Evolutionary conservation across 2,113 vertebrate genomes (phyloP).

Genomic region (Phalacrocorax aristotelis): DNA sequence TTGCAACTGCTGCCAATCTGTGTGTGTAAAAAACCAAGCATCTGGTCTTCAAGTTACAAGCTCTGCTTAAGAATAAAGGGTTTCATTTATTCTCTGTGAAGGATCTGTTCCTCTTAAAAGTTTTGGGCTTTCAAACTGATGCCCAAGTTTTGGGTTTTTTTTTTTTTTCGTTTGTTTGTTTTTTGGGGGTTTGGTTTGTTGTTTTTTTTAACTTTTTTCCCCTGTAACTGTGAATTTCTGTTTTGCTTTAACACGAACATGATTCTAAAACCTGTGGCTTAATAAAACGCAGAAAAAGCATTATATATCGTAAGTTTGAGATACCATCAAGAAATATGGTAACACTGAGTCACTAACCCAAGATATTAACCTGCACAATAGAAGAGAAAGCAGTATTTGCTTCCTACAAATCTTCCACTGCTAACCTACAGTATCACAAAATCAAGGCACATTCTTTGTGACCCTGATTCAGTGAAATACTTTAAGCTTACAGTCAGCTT

Average conservation of each 20-base stretch:
- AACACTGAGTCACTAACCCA: slow-evolving; percentile 29
- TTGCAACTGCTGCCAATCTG: not conserved
- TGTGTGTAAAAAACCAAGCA: not conserved
- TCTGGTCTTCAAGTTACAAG: not conserved
- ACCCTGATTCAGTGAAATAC: not conserved
- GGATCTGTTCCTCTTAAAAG: not conserved
- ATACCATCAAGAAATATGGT: not conserved
- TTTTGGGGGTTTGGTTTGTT: too few species aligned
- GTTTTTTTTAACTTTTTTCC: not conserved
- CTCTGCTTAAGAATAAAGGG: not conserved
- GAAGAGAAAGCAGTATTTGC: not conserved
- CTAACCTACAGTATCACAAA: not conserved
- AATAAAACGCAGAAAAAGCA: not conserved
- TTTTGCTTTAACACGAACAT: not conserved
- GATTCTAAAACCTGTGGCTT: not conserved
- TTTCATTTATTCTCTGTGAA: not conserved
- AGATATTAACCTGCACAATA: not conserved
- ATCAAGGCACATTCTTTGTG: not conserved
- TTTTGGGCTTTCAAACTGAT: not conserved
- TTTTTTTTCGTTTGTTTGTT: too few species aligned
- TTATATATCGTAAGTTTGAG: not conserved
- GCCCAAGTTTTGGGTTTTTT: not conserved
- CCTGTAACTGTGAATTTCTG: not conserved
- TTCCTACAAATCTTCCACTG: not conserved
- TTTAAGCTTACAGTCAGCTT: not conserved